Conservation (phyloP, 2,797 vertebrate genomes). For the Cryptoprocta ferox region DNA sequence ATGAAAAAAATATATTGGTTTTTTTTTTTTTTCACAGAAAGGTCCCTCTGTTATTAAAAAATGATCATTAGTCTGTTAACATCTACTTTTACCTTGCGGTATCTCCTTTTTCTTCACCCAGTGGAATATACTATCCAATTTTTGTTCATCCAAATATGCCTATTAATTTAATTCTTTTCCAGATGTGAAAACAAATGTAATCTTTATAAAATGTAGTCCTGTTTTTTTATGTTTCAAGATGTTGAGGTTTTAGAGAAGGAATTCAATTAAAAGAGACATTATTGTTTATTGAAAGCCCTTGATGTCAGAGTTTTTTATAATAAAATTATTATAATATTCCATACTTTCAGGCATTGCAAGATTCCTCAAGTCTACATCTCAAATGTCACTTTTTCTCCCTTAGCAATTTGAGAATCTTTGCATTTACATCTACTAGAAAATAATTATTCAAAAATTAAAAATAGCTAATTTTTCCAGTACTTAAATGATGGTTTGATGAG, state of each 20-base stretch:
- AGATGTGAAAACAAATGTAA: slow-evolving; percentile 73
- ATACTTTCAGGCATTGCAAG: background rate
- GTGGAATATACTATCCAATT: slow-evolving; percentile 64
- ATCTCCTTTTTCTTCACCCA: slow-evolving; percentile 62
- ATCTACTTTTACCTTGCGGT: slow-evolving; percentile 67
- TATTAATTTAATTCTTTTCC: slow-evolving; percentile 74
- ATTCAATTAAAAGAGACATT: slow-evolving; percentile 42
- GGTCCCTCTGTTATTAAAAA: slow-evolving; percentile 79
- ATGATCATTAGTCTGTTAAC: slow-evolving; percentile 82
- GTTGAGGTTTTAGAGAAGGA: slow-evolving; percentile 24
- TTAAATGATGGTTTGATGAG: background rate
- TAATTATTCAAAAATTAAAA: slow-evolving; percentile 3
- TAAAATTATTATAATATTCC: background rate
- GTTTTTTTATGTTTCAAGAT: slow-evolving; percentile 47
- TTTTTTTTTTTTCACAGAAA: slow-evolving; percentile 74
- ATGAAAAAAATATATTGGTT: slow-evolving; percentile 60
- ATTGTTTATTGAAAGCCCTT: background rate
- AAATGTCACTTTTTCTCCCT: background rate
- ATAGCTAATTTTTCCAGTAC: background rate
- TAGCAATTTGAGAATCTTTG: background rate
- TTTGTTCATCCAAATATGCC: slow-evolving; percentile 75
- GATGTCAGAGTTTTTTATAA: background rate
- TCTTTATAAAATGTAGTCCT: slow-evolving; percentile 52
- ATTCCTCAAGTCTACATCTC: background rate
- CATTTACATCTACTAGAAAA: background rate